These are phyloP conservation scores for Clangula hyemalis DNA, from an alignment of 2,797 vertebrate species.

Conservation along the genomic window DNA sequence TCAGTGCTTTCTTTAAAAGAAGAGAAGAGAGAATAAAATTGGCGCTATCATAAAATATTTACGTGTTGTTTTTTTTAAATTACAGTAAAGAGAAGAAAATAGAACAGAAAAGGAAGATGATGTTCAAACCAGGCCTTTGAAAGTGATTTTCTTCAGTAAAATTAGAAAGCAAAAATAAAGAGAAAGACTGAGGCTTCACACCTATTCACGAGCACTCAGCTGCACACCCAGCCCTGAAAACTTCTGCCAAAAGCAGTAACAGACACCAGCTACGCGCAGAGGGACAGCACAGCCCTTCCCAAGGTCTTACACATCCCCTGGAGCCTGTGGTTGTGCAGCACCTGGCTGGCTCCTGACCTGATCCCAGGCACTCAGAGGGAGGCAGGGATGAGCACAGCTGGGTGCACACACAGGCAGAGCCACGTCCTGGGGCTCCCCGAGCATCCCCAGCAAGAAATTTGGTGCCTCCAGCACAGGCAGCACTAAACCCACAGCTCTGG, in stretches of 20 bases:
- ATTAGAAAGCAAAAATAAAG: background rate
- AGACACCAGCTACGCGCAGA: background rate
- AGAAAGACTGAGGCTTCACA: background rate
- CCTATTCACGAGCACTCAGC: rapidly evolving
- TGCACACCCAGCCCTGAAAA: background rate
- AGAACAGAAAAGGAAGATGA: background rate
- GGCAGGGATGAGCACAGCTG: rapidly evolving
- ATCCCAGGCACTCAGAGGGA: rapidly evolving
- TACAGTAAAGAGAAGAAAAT: constrained; percentile 24
- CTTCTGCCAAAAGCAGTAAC: background rate
- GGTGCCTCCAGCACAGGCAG: background rate
- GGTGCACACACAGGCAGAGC: background rate
- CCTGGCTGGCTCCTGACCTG: rapidly evolving
- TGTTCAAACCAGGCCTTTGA: background rate
- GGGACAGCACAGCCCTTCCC: background rate
- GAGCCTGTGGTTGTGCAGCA: rapidly evolving
- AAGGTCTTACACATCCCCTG: rapidly evolving
- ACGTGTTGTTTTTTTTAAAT: background rate
- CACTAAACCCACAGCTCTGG: rapidly evolving
- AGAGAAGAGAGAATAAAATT: constrained; percentile 36
- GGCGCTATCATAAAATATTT: constrained; percentile 50
- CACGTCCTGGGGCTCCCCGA: background rate
- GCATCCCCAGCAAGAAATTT: background rate
- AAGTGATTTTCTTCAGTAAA: constrained; percentile 2
- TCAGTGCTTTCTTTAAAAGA: background rate